A percentile compares a stretch with the other conserved stretches of the same genome.
These are phyloP conservation scores for Archaeoteleia sp. DNA, from an alignment of 2,888 invertebrate genomes.

Conservation along the genomic window DNA sequence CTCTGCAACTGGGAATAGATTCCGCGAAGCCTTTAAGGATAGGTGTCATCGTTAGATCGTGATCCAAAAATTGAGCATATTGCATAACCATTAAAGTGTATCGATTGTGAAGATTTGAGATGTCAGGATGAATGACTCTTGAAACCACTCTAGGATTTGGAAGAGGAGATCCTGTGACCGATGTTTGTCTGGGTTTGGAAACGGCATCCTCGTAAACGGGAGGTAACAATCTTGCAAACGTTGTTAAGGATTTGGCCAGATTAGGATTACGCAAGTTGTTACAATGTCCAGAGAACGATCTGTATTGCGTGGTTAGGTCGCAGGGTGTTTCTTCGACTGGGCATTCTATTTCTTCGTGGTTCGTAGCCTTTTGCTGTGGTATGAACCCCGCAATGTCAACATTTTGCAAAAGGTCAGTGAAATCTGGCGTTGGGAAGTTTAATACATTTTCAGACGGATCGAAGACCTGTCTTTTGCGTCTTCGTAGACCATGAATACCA, in stretches of 20 bases:
- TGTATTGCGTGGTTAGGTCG: conserved; percentile 82
- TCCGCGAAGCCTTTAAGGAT: conserved; percentile 94
- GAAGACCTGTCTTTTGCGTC: conserved; percentile 84
- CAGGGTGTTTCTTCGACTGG: conserved; percentile 83
- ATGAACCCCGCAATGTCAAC: conserved; percentile 86
- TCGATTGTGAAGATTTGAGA: conserved; percentile 90
- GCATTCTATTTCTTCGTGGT: conserved; percentile 82
- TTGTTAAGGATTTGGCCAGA: conserved; percentile 88
- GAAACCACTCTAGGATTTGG: conserved; percentile 92
- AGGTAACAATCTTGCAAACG: conserved; percentile 88
- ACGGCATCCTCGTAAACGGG: conserved; percentile 93
- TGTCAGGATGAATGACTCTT: conserved; percentile 92
- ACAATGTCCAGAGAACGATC: conserved; percentile 88
- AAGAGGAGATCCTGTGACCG: conserved; percentile 84
- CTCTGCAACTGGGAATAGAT: conserved; percentile 91
- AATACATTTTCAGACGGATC: conserved; percentile 78
- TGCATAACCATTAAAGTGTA: conserved; percentile 97
- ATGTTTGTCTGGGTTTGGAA: conserved; percentile 84
- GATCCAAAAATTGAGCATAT: conserved; percentile 95
- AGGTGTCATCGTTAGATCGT: conserved; percentile 95
- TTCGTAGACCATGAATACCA: conserved; percentile 74
- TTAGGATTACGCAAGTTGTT: conserved; percentile 90
- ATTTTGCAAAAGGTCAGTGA: conserved; percentile 85
- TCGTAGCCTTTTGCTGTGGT: conserved; percentile 78
- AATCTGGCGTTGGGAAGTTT: conserved; percentile 79